Evolutionary conservation across 1,140 invertebrate species (phyloP), one percentile per base, ranked within the genome.

Genomic region (Phthorimaea operculella): DNA sequence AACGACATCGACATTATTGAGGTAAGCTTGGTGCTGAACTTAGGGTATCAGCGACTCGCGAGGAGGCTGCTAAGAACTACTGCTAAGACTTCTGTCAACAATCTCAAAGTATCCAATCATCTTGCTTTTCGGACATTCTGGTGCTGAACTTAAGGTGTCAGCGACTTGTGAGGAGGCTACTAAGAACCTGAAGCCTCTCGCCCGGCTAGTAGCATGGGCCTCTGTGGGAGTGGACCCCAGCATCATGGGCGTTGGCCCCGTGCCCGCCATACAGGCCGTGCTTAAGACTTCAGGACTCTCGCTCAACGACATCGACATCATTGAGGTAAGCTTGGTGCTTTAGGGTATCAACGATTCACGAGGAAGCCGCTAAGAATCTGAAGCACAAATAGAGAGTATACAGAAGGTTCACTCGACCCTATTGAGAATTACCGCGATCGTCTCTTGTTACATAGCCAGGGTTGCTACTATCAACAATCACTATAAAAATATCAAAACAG

Each of bases 121-220:
- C n/a, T n/a, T n/a, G n/a, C n/a, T n/a, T n/a, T n/a, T n/a, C n/a
- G n/a, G n/a, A n/a, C n/a, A n/a, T n/a, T n/a, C n/a, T n/a, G n/a
- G n/a, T n/a, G n/a, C n/a, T n/a, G n/a, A n/a, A n/a, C n/a, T n/a
- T n/a, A 77, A 77, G 98, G 98, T 65, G 93, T 99, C 62, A 96
- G 94, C 81, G 98, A 99, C 96, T 16, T 94, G 91, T 70, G 98
- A 99, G 85, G 93, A 92, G 65, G 95, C 96, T n/a, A 87, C 95
- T 0, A 94, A 94, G 71, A 91, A 91, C 63, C 86, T 99, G 4
- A 95, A 89, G 72, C 93, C 94, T 4, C 76, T 96, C 16, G 94
- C 94, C 1, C 88, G 94, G 51, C 83, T 96, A 4, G 89, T 93
- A 5, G 93, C 89, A 58, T 95, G 92, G 81, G 89, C 91, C 14